Evolutionary conservation across 2,113 vertebrate species (phyloP).

Genomic region (Chloropsis cyanopogon): DNA sequence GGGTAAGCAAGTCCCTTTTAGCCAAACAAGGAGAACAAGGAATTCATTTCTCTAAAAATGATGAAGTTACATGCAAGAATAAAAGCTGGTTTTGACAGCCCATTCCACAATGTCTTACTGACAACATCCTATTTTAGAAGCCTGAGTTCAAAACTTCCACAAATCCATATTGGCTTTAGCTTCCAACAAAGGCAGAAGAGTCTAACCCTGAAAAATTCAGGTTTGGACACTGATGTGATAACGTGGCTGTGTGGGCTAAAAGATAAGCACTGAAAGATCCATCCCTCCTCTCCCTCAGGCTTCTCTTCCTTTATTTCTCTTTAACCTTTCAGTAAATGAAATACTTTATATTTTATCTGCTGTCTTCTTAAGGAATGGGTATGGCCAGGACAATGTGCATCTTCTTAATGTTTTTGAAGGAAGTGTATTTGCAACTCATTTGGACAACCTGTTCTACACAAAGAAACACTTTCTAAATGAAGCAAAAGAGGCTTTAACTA

Average conservation of each 20-base stretch:
- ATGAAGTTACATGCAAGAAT: neutral
- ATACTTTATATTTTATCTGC: neutral
- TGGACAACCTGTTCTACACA: neutral
- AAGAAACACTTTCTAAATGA: neutral
- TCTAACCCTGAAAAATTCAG: neutral
- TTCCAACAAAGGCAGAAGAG: neutral
- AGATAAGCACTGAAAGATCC: constrained; percentile 48
- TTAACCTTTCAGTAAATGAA: neutral
- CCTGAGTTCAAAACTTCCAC: neutral
- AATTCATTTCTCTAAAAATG: neutral
- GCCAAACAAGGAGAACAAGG: neutral
- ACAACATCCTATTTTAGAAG: neutral
- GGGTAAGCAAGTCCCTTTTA: neutral
- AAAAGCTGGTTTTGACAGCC: neutral
- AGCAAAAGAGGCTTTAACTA: neutral
- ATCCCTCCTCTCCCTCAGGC: neutral
- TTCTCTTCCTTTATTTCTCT: constrained; percentile 14
- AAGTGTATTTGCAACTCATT: neutral
- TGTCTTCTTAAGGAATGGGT: neutral
- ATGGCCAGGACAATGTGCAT: fast-evolving
- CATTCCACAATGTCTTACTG: neutral
- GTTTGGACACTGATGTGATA: neutral
- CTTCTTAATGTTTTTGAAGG: neutral
- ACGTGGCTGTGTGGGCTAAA: neutral
- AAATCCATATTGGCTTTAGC: neutral